phyloP scores from a whole-genome alignment of 1,140 invertebrate species.

The Rhizoglyphus robini region DNA sequence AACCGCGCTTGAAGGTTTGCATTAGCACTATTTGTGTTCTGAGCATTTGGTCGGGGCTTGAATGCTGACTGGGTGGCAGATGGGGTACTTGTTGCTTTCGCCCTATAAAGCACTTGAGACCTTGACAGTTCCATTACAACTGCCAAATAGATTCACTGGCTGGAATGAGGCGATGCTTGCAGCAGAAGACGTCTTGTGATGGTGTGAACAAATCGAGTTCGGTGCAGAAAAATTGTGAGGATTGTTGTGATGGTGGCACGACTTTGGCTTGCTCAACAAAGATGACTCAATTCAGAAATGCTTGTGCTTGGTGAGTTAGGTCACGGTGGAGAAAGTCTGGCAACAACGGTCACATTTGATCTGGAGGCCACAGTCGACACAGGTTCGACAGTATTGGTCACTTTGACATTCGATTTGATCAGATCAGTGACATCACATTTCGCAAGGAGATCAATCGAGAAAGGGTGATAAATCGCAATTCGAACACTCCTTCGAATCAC shows the following conservation, averaged over 20 bases:
- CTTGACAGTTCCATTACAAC: no score
- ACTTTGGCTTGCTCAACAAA: constrained; percentile 8
- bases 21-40: neutral
- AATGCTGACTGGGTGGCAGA: no score
- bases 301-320: constrained; percentile 48
- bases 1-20: neutral
- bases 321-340: constrained; percentile 73
- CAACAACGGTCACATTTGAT: constrained; percentile 84
- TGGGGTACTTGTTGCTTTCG: no score
- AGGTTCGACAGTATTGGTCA: constrained; percentile 98
- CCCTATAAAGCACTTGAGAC: no score
- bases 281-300: constrained; percentile 34
- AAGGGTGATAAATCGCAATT: no score
- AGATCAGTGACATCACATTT: no score
- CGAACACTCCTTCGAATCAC: no score
- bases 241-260: neutral
- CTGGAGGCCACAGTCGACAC: constrained; percentile 58
- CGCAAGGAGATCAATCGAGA: no score
- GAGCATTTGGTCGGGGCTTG: neutral
- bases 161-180: constrained; percentile 2
- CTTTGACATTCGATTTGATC: no score
- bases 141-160: neutral
- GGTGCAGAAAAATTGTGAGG: neutral
- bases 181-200: neutral
- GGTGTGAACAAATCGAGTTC: neutral